These are phyloP conservation scores for Platyscelio sp. DNA, from an alignment of 2,888 invertebrate genomes.

Conservation along the genomic window DNA sequence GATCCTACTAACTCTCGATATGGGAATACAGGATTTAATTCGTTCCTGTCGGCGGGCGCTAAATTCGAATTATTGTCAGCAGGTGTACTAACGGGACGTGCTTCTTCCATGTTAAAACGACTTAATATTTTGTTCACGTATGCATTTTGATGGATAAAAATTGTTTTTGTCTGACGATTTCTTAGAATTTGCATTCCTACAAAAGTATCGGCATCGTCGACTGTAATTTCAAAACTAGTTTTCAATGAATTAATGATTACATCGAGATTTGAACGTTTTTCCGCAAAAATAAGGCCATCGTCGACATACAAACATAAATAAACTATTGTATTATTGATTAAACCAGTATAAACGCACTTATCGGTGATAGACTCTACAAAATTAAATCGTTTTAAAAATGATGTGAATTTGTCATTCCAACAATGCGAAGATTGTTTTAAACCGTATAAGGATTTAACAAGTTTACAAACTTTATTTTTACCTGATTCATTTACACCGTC, in stretches of 20 bases:
- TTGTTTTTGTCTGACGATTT: constrained; percentile 19
- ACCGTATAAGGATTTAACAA: constrained; percentile 33
- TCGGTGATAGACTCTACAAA: constrained; percentile 15
- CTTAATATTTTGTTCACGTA: not conserved
- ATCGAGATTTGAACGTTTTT: not conserved
- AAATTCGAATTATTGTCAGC: not conserved
- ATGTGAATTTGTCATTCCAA: constrained; percentile 25
- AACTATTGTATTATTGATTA: not conserved
- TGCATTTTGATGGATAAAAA: constrained; percentile 50
- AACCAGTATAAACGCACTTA: constrained; percentile 26
- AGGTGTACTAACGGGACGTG: not conserved
- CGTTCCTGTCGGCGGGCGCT: not conserved
- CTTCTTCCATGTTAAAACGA: not conserved
- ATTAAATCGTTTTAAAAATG: not conserved
- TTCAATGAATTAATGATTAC: not conserved
- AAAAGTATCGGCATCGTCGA: not conserved
- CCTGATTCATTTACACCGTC: constrained; percentile 1
- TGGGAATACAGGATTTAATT: not conserved
- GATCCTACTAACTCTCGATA: not conserved
- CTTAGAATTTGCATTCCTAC: constrained; percentile 49
- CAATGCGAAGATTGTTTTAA: constrained; percentile 45
- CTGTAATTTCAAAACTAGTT: not conserved
- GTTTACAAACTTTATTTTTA: not conserved
- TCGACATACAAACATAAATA: constrained; percentile 41
- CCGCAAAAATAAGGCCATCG: constrained; percentile 21